A percentile compares a stretch with the other conserved stretches of the same genome.
phyloP scores from a whole-genome alignment of 1,140 invertebrate genomes.

The Myzus persicae region DNA sequence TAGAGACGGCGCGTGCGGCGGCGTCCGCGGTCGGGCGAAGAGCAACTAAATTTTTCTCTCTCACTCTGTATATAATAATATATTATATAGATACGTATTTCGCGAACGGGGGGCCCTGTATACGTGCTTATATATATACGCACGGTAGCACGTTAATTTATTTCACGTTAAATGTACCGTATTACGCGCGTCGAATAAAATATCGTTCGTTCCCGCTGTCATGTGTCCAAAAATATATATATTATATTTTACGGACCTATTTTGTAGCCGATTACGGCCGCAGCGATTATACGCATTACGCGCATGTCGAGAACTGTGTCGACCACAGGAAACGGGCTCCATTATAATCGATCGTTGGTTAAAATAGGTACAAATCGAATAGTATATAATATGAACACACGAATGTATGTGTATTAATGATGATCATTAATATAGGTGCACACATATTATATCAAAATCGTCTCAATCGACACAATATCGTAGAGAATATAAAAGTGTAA shows the following conservation, averaged over 20 bases:
- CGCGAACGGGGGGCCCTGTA: background rate
- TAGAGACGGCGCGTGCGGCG: background rate
- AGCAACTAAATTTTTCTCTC: background rate
- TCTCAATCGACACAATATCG: background rate
- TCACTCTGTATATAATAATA: background rate
- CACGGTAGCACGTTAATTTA: background rate
- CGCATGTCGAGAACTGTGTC: background rate
- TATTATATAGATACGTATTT: background rate
- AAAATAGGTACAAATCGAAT: background rate
- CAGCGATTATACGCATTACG: background rate
- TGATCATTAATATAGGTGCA: background rate
- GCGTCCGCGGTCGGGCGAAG: background rate
- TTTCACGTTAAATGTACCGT: conserved; percentile 4
- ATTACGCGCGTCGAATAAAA: background rate
- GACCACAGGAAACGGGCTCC: background rate
- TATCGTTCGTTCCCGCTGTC: background rate
- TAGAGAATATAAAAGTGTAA: background rate
- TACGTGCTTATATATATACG: background rate
- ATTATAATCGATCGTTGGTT: background rate
- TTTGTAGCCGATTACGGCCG: background rate
- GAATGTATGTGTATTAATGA: background rate
- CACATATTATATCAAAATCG: background rate
- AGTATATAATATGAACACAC: background rate
- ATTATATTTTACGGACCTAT: background rate
- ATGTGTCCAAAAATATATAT: background rate